Conservation (phyloP, 2,888 invertebrate species). For the Cyclophora punctaria region DNA sequence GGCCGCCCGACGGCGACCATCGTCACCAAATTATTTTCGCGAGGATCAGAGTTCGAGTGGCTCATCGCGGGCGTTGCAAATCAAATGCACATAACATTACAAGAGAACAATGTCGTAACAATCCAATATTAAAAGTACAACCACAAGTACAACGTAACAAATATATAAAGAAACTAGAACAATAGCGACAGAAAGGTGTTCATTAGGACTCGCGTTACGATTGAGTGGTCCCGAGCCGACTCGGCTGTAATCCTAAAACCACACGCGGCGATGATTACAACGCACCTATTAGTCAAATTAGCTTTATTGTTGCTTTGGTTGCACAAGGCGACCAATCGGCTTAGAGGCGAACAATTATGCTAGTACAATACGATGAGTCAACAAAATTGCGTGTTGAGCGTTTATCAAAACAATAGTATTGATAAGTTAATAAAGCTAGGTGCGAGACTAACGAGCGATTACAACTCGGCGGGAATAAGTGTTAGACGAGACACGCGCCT, state of each 20-base stretch:
- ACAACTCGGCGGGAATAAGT: conserved; percentile 52
- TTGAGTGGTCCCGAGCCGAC: conserved; percentile 36
- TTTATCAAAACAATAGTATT: conserved; percentile 75
- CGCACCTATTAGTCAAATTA: conserved; percentile 75
- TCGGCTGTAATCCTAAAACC: conserved; percentile 63
- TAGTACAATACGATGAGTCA: conserved; percentile 71
- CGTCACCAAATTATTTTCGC: conserved; percentile 11
- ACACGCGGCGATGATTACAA: conserved; percentile 73
- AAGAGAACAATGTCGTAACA: conserved; percentile 3
- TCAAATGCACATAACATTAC: conserved; percentile 3
- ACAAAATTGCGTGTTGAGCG: conserved; percentile 62
- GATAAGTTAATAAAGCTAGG: conserved; percentile 72
- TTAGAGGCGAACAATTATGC: conserved; percentile 68
- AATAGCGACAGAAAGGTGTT: conserved; percentile 58
- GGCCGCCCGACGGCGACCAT: conserved; percentile 33
- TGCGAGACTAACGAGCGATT: conserved; percentile 65
- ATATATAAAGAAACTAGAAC: conserved; percentile 50
- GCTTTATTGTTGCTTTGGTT: conserved; percentile 69
- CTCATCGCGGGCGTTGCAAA: neutral
- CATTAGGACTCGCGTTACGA: conserved; percentile 49
- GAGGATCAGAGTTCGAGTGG: neutral
- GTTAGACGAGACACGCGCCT: conserved; percentile 35
- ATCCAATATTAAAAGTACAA: conserved; percentile 22
- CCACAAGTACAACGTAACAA: conserved; percentile 16
- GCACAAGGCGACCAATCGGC: conserved; percentile 64